Conservation (phyloP, 1,140 invertebrate species). For the Zelostemma sp. region DNA sequence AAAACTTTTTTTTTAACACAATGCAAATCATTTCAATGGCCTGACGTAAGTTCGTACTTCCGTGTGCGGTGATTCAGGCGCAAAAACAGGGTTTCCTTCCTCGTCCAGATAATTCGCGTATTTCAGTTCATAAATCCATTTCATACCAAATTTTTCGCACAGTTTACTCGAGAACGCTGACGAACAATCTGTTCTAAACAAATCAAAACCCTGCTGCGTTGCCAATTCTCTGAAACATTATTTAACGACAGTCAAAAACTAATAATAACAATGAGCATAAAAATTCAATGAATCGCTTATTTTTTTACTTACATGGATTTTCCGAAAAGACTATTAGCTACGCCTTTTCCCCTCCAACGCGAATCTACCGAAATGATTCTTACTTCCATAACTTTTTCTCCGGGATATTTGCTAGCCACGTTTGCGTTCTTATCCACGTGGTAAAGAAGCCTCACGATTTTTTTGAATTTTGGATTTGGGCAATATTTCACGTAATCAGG, state of each 20-base stretch:
- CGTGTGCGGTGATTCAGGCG: constrained; percentile 73
- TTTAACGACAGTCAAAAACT: too few relatives aligned
- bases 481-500: constrained; percentile 66
- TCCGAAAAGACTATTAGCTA: constrained; percentile 75
- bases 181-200: constrained; percentile 75
- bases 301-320: constrained; percentile 72
- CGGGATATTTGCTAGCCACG: constrained; percentile 72
- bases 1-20: background rate
- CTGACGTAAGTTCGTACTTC: constrained; percentile 68
- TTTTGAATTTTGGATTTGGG: constrained; percentile 73
- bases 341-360: constrained; percentile 75
- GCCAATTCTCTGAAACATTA: constrained; percentile 70
- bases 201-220: constrained; percentile 68
- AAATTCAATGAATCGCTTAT: background rate
- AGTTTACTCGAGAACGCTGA: constrained; percentile 80
- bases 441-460: constrained; percentile 75
- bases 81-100: constrained; percentile 72
- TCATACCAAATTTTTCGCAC: constrained; percentile 77
- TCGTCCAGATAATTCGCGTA: constrained; percentile 76
- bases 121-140: constrained; percentile 73
- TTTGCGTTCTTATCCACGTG: constrained; percentile 72
- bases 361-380: constrained; percentile 77
- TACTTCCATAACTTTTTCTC: constrained; percentile 73
- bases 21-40: constrained; percentile 26
- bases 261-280: background rate